These are phyloP conservation scores for Pluvianellus socialis DNA, from an alignment of 2,113 vertebrate genomes.

Conservation along the genomic window DNA sequence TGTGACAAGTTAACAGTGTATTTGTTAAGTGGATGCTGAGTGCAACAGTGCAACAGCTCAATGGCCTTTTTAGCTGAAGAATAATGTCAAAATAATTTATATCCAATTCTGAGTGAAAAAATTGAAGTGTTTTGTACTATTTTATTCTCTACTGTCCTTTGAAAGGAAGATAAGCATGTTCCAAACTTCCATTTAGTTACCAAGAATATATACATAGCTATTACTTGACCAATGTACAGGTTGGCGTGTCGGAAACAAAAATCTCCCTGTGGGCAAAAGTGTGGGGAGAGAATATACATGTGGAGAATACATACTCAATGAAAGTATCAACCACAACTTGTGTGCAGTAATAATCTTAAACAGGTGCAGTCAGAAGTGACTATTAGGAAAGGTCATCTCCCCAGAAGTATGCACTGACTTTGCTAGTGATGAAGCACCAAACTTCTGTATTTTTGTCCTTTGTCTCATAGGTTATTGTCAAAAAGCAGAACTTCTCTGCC, in stretches of 20 bases:
- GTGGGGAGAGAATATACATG: not conserved
- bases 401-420: not conserved
- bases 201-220: not conserved
- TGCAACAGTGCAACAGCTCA: not conserved
- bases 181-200: not conserved
- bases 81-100: not conserved
- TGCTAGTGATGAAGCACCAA: not conserved
- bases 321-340: not conserved
- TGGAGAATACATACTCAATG: not conserved
- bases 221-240: not conserved
- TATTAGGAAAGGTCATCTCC: not conserved
- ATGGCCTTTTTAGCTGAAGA: not conserved
- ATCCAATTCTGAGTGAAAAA: not conserved
- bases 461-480: not conserved
- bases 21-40: not conserved
- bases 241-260: not conserved
- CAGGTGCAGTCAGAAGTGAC: not conserved
- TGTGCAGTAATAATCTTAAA: not conserved
- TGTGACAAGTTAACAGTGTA: not conserved
- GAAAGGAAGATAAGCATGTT: not conserved
- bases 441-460: not conserved
- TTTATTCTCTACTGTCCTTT: not conserved
- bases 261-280: not conserved
- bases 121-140: not conserved
- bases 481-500: not conserved